Base-by-base conservation (phyloP, 2,888 invertebrate species). In the Nymphalis c-album region DNA sequence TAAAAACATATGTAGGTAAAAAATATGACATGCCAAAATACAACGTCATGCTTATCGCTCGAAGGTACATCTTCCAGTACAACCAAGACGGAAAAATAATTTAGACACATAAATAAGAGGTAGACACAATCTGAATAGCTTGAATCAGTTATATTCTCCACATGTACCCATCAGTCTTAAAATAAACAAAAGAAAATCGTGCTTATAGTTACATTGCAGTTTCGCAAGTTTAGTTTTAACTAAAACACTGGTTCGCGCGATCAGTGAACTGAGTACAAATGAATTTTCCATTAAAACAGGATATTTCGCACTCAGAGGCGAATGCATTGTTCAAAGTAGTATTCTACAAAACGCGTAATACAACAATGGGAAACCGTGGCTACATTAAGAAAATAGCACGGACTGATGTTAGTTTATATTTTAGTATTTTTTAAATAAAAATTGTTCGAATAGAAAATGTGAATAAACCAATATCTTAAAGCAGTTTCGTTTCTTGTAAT, bases 271-370 rank as follows among this genome's bases (percentile, higher is more conserved):
- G 6, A 6, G 26, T 46, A 50, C 26, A 58, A 63, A 59, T 50
- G 31, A 46, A 22, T 55, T 65, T 65, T 65, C 47, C 60, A 60
- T 47, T 65, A 47, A 60, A 55, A 65, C 60, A 20, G 48, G 46
- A 47, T 48, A 59, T 62, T 67, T 63, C 20, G 31, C 45, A 53
- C 60, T 64, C 59, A 53, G 59, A 40, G 26, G 35, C 51, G n/a
- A 64, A 61, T 45, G 50, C 50, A 63, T 67, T 60, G 63, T 63
- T 63, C 60, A 17, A 60, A 63, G 50, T 57, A 68, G 45, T 20
- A 45, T 62, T 62, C 50, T 20, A 63, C 53, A 20, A 48, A 60
- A 60, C 45, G 47, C 45, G 64, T 60, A 57, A 50, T 57, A 47
- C 26, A 64, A 68, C 60, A 64, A 64, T 64, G 55, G 63, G 20